Evolutionary conservation across 2,797 vertebrate genomes (phyloP).

Genomic region (Hypotaenidia philippensis): DNA sequence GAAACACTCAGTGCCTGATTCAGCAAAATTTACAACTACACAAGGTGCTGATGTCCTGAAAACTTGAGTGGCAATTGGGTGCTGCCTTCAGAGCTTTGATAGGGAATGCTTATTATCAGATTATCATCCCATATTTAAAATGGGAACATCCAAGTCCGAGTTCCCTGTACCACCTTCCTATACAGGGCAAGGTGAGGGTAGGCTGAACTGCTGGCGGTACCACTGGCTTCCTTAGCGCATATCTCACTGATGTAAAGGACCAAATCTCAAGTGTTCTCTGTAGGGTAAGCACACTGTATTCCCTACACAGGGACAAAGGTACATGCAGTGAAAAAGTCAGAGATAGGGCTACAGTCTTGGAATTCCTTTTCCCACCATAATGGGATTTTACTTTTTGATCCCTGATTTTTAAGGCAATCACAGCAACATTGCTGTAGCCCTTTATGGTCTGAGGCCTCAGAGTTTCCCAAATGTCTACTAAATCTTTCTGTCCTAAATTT

Average conservation of each 20-base stretch:
- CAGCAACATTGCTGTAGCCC: neutral
- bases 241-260: neutral
- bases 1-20: neutral
- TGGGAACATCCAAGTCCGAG: neutral
- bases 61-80: neutral
- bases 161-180: neutral
- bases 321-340: neutral
- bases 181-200: neutral
- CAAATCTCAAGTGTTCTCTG: neutral
- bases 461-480: neutral
- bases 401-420: neutral
- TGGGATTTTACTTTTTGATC: neutral
- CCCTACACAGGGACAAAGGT: neutral
- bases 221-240: neutral
- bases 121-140: neutral
- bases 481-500: neutral
- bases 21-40: neutral
- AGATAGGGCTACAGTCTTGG: neutral
- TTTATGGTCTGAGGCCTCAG: neutral
- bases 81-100: neutral
- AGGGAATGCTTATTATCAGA: neutral
- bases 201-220: neutral
- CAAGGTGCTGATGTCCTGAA: neutral
- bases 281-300: neutral
- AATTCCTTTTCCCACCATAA: neutral